Evolutionary conservation across 2,888 invertebrate genomes (phyloP), one percentile per base, ranked within the genome.

Genomic region (Blastobasis lacticolella): DNA sequence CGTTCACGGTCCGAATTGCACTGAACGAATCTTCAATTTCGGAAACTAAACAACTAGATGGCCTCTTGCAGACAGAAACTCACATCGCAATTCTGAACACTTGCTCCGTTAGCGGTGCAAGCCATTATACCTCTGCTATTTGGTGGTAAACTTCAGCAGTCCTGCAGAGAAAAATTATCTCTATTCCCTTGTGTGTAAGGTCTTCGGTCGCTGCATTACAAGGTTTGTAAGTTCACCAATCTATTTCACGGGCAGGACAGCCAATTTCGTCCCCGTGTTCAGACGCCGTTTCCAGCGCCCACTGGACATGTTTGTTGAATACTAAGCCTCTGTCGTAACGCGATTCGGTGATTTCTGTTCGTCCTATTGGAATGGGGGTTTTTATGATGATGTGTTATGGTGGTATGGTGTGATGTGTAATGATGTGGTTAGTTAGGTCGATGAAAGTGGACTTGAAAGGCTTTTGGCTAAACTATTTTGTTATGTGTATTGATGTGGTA

Each of bases 241-340:
- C 75, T 71, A 77, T 77, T 77, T 73, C 71, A 63, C 60, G 63
- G 66, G 64, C 61, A 66, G 70, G 75, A 76, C 75, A 76, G 72
- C 74, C 80, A 80, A 80, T 79, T 79, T 76, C 66, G 70, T 69
- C 66, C 69, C 64, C 63, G 63, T 62, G 60, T 67, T 71, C 67
- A 62, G 61, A 51, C 47, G 47, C 62, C 60, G 65, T 61, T 61
- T 61, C 57, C 61, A 56, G 40, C 42, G 42, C 10, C 5, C n/a
- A 42, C 42, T 56, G 52, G 57, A 57, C 54, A 53, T 56, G 54
- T 57, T 61, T 61, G 56, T 59, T 59, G 57, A 54, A 55, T 54
- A 54, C 52, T 52, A 23, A 53, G 50, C 50, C 50, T 6, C 23
- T 46, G 37, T 38, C 38, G 49, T 49, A 49, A 50, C 46, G 50